Evolutionary conservation across 2,797 vertebrate species (phyloP).

Genomic region (Podargus strigoides): DNA sequence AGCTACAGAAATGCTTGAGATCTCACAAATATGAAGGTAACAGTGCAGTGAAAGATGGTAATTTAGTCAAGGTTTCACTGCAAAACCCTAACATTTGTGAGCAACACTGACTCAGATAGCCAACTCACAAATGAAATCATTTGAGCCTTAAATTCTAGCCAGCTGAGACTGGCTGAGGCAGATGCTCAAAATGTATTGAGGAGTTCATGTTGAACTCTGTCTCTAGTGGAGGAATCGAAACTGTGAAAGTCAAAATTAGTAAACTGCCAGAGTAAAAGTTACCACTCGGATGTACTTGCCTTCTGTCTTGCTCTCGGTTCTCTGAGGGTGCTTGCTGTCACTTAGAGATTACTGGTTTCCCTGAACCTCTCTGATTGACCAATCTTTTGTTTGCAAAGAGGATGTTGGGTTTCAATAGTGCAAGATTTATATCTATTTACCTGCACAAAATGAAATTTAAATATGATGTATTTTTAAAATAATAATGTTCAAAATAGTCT

Average conservation of each 20-base stretch:
- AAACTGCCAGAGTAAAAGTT: neutral
- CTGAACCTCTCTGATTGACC: neutral
- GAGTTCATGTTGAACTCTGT: neutral
- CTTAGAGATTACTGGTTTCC: neutral
- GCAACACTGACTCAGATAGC: neutral
- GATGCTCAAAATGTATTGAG: neutral
- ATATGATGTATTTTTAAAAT: neutral
- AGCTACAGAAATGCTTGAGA: neutral
- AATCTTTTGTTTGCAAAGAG: neutral
- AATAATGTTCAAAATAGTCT: neutral
- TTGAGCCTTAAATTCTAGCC: neutral
- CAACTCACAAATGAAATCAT: neutral
- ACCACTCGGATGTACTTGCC: neutral
- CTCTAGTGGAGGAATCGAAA: neutral
- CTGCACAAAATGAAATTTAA: neutral
- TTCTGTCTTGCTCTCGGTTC: neutral
- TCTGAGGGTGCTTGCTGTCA: neutral
- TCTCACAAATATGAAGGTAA: neutral
- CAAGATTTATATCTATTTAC: neutral
- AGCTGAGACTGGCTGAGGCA: neutral
- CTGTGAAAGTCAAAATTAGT: neutral
- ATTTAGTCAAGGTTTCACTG: neutral
- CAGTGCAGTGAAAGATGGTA: neutral
- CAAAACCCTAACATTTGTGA: neutral
- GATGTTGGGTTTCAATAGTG: neutral